Percentiles rank a stretch among this genome's conserved stretches.
phyloP scores from a whole-genome alignment of 2,888 invertebrate genomes.

The Nycteola revayana region DNA sequence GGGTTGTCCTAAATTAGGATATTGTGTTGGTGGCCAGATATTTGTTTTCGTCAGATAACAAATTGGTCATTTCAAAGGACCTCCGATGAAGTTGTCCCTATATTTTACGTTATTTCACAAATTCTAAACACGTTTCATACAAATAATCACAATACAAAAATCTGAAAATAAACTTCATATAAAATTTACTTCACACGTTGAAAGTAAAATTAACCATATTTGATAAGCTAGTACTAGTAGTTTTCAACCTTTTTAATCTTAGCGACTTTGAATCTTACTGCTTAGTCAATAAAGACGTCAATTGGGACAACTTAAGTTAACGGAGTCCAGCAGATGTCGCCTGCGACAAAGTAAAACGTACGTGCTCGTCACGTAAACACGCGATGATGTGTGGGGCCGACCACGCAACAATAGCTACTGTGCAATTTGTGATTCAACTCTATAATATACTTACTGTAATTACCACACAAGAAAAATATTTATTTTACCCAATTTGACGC shows the following conservation, averaged over 20 bases:
- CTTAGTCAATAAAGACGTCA: constrained; percentile 30
- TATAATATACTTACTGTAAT: constrained; percentile 63
- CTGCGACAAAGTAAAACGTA: constrained; percentile 76
- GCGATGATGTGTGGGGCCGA: constrained; percentile 73
- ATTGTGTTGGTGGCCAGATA: constrained; percentile 66
- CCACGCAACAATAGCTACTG: constrained; percentile 70
- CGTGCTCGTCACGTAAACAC: constrained; percentile 77
- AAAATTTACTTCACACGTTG: constrained; percentile 60
- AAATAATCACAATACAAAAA: too few relatives aligned
- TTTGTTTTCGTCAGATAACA: constrained; percentile 73
- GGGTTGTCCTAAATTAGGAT: constrained; percentile 6
- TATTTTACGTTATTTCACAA: too few relatives aligned
- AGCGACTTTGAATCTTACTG: constrained; percentile 35
- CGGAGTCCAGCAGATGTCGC: constrained; percentile 61
- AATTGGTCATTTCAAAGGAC: constrained; percentile 63
- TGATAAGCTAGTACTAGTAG: constrained; percentile 51
- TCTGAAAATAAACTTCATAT: constrained; percentile 54
- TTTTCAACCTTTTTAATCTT: constrained; percentile 17
- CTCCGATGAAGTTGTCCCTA: constrained; percentile 54
- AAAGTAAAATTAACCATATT: constrained; percentile 62
- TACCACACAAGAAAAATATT: constrained; percentile 41
- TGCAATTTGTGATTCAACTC: constrained; percentile 74
- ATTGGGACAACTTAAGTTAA: constrained; percentile 18
- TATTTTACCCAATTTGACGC: constrained; percentile 48
- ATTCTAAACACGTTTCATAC: too few relatives aligned